Percentiles rank a stretch among this genome's conserved stretches.
Conservation (phyloP, 1,140 invertebrate species). For the Pomacea maculata region DNA sequence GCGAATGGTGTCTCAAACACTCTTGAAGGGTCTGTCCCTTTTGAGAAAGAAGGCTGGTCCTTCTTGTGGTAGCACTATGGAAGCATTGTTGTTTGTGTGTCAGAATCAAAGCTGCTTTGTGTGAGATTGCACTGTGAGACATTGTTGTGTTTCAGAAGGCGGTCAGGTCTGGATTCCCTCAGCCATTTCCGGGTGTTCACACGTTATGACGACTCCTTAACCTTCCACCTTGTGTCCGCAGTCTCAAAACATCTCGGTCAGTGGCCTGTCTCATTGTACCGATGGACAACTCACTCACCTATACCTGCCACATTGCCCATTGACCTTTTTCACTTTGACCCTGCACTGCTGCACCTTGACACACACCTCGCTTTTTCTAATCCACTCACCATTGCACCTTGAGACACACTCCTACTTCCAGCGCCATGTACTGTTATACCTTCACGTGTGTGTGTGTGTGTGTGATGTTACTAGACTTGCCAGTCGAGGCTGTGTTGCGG, state of each 20-base stretch:
- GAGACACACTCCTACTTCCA: background rate
- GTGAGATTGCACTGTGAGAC: too few relatives aligned
- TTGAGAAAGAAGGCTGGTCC: too few relatives aligned
- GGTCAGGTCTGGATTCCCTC: conserved; percentile 39
- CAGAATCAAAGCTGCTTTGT: too few relatives aligned
- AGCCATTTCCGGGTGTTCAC: conserved; percentile 54
- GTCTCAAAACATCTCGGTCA: conserved; percentile 44
- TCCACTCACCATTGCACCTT: background rate
- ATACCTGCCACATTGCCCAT: background rate
- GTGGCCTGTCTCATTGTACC: background rate
- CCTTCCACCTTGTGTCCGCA: conserved; percentile 44
- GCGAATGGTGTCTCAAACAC: too few relatives aligned
- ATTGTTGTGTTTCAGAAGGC: conserved; percentile 33
- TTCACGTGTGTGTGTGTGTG: background rate
- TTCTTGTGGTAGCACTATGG: too few relatives aligned
- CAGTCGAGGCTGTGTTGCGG: conserved; percentile 53
- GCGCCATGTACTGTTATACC: background rate
- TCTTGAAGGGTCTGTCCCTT: too few relatives aligned
- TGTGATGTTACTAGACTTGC: conserved; percentile 40
- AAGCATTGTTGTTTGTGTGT: too few relatives aligned
- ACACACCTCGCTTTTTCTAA: background rate
- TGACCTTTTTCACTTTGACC: background rate
- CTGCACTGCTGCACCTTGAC: background rate
- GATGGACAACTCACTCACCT: background rate
- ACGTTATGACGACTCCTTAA: conserved; percentile 43